phyloP scores from a whole-genome alignment of 2,888 invertebrate species.

The Aromia moschata region DNA sequence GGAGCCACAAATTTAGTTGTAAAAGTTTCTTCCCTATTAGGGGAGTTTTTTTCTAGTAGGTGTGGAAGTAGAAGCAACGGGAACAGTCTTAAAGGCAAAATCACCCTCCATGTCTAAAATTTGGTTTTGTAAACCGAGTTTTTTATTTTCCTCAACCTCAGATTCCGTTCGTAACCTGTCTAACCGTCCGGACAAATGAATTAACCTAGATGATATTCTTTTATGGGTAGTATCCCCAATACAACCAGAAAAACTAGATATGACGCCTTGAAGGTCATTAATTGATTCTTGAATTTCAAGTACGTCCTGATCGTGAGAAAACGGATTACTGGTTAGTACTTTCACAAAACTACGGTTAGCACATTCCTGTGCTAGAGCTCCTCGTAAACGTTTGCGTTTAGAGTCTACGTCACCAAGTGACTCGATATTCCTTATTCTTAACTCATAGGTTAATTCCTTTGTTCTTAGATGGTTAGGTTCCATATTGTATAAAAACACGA shows the following conservation, averaged over 20 bases:
- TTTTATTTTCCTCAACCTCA: neutral
- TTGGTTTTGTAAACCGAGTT: neutral
- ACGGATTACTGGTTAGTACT: neutral
- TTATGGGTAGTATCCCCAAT: neutral
- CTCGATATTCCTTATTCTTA: neutral
- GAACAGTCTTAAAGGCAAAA: neutral
- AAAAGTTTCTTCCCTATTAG: neutral
- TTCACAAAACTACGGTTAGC: conserved; percentile 6
- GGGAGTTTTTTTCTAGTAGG: neutral
- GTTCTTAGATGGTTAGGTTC: conserved; percentile 1
- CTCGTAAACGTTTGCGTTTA: conserved; percentile 1
- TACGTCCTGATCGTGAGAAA: neutral
- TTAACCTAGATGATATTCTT: conserved; percentile 10
- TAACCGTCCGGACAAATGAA: neutral
- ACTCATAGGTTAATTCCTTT: neutral
- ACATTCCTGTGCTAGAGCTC: conserved; percentile 4
- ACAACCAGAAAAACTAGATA: neutral
- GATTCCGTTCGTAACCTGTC: neutral
- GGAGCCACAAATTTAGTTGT: conserved; percentile 12
- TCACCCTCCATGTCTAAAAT: conserved; percentile 1
- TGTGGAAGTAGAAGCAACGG: neutral
- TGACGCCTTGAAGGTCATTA: neutral
- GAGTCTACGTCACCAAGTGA: neutral
- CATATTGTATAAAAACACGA: too few relatives aligned
- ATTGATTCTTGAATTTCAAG: neutral